Conservation (phyloP, 2,113 vertebrate species). For the Merops nubicus region DNA sequence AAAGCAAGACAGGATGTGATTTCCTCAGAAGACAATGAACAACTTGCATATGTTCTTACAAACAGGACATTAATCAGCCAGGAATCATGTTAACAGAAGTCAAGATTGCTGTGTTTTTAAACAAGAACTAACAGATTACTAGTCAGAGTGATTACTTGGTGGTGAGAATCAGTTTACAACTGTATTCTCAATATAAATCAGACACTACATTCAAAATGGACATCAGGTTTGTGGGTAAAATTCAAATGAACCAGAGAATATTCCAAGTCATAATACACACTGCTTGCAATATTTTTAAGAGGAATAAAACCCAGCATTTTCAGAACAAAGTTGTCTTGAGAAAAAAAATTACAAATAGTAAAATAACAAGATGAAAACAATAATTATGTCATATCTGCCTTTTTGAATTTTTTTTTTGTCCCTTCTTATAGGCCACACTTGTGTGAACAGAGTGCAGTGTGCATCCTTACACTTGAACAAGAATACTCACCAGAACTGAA, state of each 20-base stretch:
- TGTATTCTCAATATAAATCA: neutral
- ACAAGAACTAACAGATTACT: neutral
- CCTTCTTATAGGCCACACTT: neutral
- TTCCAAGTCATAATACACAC: neutral
- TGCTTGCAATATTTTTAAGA: neutral
- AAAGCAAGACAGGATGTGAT: slow-evolving; percentile 43
- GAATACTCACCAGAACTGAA: neutral
- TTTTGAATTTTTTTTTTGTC: neutral
- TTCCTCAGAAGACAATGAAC: slow-evolving; percentile 27
- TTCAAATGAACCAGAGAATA: neutral
- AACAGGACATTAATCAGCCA: slow-evolving; percentile 20
- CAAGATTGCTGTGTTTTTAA: neutral
- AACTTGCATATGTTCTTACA: neutral
- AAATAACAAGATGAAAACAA: neutral
- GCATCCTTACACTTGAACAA: neutral
- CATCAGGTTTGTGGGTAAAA: neutral
- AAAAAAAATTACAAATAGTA: neutral
- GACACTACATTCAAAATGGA: neutral
- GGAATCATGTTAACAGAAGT: slow-evolving; percentile 30
- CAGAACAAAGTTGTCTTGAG: neutral
- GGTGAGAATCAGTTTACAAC: neutral
- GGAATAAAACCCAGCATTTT: neutral
- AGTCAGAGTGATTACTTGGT: neutral
- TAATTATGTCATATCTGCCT: neutral
- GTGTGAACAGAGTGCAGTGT: neutral